These are phyloP conservation scores for Mactromeris polynyma DNA, from an alignment of 2,888 invertebrate genomes.

Conservation along the genomic window DNA sequence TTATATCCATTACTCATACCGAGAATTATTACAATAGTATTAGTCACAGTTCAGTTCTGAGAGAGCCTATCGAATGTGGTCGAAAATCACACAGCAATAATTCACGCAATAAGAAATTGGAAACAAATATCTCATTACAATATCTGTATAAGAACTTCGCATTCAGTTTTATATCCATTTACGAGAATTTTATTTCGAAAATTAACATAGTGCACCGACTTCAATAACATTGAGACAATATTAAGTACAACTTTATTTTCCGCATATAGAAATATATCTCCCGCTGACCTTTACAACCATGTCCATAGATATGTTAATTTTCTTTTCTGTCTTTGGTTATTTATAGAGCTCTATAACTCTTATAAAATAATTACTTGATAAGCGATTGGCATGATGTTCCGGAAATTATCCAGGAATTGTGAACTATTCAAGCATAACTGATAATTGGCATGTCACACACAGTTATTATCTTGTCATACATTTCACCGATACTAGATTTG, in stretches of 20 bases:
- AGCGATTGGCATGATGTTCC: neutral
- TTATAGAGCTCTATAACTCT: neutral
- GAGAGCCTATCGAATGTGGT: no score
- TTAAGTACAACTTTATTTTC: neutral
- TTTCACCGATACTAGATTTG: neutral
- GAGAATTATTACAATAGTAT: no score
- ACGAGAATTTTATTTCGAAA: no score
- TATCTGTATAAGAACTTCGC: no score
- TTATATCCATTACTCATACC: no score
- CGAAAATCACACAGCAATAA: no score
- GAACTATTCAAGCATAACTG: neutral
- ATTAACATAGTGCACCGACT: no score
- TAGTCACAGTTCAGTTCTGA: no score
- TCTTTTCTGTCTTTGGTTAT: neutral
- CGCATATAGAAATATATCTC: neutral
- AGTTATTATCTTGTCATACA: neutral
- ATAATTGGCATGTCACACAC: neutral
- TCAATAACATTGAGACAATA: neutral
- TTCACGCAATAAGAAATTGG: no score
- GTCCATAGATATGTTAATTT: neutral
- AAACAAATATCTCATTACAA: no score
- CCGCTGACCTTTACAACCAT: neutral
- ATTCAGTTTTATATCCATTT: no score
- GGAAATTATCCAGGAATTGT: neutral
- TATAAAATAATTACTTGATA: neutral